Conservation (phyloP, 2,888 invertebrate species). For the Hyppa rectilinea region DNA sequence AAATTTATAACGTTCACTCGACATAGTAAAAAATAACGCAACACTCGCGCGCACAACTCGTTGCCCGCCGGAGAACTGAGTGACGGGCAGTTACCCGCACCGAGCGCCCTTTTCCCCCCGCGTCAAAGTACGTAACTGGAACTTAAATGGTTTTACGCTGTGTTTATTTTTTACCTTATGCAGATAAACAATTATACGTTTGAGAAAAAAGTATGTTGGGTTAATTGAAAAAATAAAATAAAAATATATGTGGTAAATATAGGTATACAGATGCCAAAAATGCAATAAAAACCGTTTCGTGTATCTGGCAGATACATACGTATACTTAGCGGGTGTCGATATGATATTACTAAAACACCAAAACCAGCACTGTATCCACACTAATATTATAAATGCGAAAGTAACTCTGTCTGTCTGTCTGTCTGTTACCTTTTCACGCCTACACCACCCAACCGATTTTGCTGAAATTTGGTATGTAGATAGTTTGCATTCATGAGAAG, state of each 20-base stretch:
- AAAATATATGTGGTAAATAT: constrained; percentile 35
- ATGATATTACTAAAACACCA: too few species aligned
- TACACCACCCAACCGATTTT: too few species aligned
- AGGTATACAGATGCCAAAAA: constrained; percentile 18
- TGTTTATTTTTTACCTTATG: constrained; percentile 18
- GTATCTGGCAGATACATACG: constrained; percentile 14
- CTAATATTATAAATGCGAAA: too few species aligned
- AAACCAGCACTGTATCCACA: too few species aligned
- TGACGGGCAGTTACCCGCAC: constrained; percentile 20
- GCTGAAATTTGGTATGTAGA: too few species aligned
- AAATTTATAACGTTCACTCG: constrained; percentile 32
- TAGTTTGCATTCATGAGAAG: too few species aligned
- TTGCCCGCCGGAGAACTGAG: constrained; percentile 26
- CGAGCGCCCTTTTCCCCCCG: constrained; percentile 27
- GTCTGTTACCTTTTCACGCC: too few species aligned
- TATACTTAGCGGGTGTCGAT: not conserved
- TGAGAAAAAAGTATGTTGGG: constrained; percentile 21
- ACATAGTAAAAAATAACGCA: constrained; percentile 23
- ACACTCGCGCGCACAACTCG: constrained; percentile 28
- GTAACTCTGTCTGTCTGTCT: too few species aligned
- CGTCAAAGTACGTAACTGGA: constrained; percentile 27
- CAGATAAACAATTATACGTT: constrained; percentile 21
- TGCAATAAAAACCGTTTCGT: constrained; percentile 16
- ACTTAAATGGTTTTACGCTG: constrained; percentile 25
- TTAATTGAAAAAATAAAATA: constrained; percentile 21